Base-by-base conservation (phyloP, 2,797 vertebrate genomes). In the Thaleichthys pacificus region DNA sequence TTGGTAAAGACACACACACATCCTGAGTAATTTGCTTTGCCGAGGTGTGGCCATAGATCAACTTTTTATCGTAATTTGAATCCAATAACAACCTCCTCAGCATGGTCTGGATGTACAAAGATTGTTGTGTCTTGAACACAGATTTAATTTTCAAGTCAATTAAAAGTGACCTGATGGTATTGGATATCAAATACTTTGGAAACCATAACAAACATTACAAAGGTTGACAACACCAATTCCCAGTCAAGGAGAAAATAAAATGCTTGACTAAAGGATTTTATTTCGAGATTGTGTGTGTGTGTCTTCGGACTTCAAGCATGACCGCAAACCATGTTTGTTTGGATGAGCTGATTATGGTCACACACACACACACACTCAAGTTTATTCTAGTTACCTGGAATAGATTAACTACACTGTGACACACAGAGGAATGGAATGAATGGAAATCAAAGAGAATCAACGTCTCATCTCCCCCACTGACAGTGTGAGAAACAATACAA, bases 381-480 rank as follows among this genome's bases (percentile, higher is more conserved):
- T 22, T 4, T 26, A 17, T 14, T 17, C 24, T 4, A 8, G 3
- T 22, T 77, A 69, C 80, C 72, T 74, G 74, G 79, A 84, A 76
- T 80, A 82, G 80, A 80, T 76, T n/a, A 75, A 80, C 81, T 77
- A 1, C 77, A 79, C 68, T 11, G 42, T 73, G 79, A 82, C 51
- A 87, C 81, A 83, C 70, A 77, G 24, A 42, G 38, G 61, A 69
- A 80, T 30, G 51, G 51, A 17, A 56, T 56, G 51, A 6, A 7
- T n/a, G 51, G 51, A n/a, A 56, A n/a, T 56, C 51, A 56, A 7
- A 56, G 51, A n/a, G 51, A 56, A 17, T 56, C 19, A n/a, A 5
- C 19, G 19, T 17, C 15, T 17, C 51, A 17, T 17, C 15, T 19
- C 51, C 51, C 14, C 69, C 82, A 77, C 72, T 65, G 54, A 67